These are phyloP conservation scores for Squalus acanthias DNA, from an alignment of 2,797 vertebrate species.

Conservation along the genomic window DNA sequence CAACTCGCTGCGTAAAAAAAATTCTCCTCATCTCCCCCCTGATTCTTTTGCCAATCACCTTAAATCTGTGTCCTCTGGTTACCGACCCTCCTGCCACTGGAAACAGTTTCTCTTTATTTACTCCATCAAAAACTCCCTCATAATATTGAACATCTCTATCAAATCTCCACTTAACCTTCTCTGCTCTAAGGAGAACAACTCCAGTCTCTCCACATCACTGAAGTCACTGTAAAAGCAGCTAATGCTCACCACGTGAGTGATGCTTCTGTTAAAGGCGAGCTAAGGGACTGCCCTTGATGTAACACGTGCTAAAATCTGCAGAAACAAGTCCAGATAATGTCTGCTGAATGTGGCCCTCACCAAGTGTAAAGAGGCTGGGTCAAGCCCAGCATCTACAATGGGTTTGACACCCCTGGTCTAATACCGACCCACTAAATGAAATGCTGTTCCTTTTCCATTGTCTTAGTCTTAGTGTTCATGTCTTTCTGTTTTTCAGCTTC, in stretches of 20 bases:
- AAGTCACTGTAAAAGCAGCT: background rate
- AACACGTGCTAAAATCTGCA: background rate
- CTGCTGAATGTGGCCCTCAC: background rate
- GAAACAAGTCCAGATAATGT: background rate
- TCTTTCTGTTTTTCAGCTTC: conserved; percentile 65
- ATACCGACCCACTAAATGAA: background rate
- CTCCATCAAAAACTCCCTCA: too few relatives aligned
- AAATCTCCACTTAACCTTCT: background rate
- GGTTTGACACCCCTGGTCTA: background rate
- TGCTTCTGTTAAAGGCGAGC: background rate
- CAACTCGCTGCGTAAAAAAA: background rate
- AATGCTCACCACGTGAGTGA: background rate
- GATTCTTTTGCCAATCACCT: background rate
- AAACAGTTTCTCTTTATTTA: background rate
- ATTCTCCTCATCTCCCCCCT: background rate
- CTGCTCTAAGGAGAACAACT: background rate
- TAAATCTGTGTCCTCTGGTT: background rate
- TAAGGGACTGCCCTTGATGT: background rate
- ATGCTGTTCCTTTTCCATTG: background rate
- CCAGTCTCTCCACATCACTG: background rate
- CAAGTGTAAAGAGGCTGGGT: background rate
- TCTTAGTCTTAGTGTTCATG: background rate
- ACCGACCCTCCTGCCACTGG: background rate
- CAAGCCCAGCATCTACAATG: background rate
- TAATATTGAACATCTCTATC: background rate